Base-by-base conservation (phyloP, 2,113 vertebrate species). In the Nyctibius bracteatus region DNA sequence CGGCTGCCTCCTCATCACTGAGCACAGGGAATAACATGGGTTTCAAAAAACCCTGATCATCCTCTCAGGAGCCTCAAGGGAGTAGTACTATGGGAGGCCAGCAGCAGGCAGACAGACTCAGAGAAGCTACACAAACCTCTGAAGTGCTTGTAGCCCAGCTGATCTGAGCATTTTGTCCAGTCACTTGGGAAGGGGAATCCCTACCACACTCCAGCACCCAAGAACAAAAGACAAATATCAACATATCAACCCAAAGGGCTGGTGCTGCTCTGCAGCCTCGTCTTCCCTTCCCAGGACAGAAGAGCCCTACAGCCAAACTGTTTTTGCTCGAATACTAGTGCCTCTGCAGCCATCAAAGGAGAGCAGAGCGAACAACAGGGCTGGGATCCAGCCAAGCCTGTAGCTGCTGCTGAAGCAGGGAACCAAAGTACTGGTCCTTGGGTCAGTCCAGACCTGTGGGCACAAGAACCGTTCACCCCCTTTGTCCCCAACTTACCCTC, bases 401-500 rank as follows among this genome's bases (percentile, higher is more conserved):
- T 33, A 86, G 49, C 66, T 70, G 74, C 78, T 85, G 59, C 87
- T 73, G 63, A 62, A 68, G 35, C 39, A 70, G 84, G 41, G 47
- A 74, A 66, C 22, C 5, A 9, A 73, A 70, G 43, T 51, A 6
- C 33, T 30, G 27, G 52, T 72, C 44, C 51, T 86, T 9, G 81
- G 55, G 83, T 94, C 33, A 67, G 41, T 16, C 7, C 37, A 33
- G 18, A 39, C 23, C 41, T 35, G 9, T 2, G 14, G 39, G 21
- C 72, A 81, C 54, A 65, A 81, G 61, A 33, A 51, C 46, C 4
- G 2, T 47, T 63, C 30, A 28, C 62, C 57, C 3, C 0, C 51
- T 89, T 70, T 77, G 41, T 41, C 62, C 80, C 55, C 66, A 63
- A 73, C 98, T 98, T 96, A 99, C 99, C 99, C 96, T 99, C 99